Conservation (phyloP, 2,113 vertebrate genomes). For the Typhlomys cinereus region DNA sequence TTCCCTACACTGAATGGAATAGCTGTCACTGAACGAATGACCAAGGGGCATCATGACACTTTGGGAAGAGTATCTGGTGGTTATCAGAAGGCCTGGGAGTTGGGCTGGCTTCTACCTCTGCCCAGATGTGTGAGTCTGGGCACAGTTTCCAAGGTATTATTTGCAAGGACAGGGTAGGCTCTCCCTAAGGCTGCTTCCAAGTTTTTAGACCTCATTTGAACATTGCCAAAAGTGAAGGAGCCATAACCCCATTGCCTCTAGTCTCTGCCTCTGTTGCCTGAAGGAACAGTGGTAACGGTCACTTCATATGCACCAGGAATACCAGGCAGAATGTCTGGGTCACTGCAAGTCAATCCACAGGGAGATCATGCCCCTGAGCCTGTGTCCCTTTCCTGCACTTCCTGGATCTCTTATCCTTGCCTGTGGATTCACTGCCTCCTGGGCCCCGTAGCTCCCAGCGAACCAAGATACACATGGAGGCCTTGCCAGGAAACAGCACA, state of each 20-base stretch:
- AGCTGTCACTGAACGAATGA: too few species aligned
- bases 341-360: accelerated
- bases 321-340: accelerated
- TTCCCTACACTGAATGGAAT: too few species aligned
- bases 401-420: not conserved
- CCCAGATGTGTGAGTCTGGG: not conserved
- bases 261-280: not conserved
- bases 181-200: not conserved
- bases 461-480: accelerated
- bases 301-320: not conserved
- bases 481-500: not conserved
- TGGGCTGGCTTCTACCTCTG: not conserved
- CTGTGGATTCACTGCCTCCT: not conserved
- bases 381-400: not conserved
- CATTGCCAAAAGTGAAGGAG: not conserved
- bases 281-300: not conserved
- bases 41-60: not conserved
- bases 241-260: not conserved
- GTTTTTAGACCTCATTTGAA: not conserved
- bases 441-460: not conserved
- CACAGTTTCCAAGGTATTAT: not conserved
- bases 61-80: not conserved
- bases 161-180: not conserved
- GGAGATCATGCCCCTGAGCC: not conserved
- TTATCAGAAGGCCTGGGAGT: not conserved